These are phyloP conservation scores for Caretta caretta DNA, from an alignment of 2,113 vertebrate species.

Conservation along the genomic window DNA sequence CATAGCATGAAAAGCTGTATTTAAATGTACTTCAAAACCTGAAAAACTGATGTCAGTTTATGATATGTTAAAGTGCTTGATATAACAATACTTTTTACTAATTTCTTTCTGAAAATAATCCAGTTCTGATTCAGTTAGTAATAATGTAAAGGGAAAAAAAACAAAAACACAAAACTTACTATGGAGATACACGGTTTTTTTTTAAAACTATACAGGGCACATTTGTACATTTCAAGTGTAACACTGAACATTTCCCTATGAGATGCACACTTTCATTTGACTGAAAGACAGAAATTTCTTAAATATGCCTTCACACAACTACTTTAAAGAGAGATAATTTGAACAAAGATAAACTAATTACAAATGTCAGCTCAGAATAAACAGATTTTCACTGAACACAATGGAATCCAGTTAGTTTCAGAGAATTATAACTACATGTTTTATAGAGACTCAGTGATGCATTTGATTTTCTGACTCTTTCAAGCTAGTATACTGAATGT, in stretches of 20 bases:
- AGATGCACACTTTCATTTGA: constrained; percentile 52
- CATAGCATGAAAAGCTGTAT: constrained; percentile 85
- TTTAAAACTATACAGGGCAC: constrained; percentile 67
- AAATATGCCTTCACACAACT: background rate
- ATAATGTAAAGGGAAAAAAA: constrained; percentile 69
- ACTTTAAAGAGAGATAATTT: constrained; percentile 22
- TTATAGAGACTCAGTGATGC: constrained; percentile 42
- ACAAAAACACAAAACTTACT: constrained; percentile 57
- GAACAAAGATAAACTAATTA: constrained; percentile 47
- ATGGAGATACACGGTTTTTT: constrained; percentile 52
- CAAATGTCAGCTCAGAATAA: constrained; percentile 50
- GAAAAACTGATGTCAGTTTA: constrained; percentile 78
- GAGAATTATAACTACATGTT: constrained; percentile 60
- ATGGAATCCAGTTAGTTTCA: constrained; percentile 3
- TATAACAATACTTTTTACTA: constrained; percentile 77
- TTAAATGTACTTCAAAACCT: constrained; percentile 84
- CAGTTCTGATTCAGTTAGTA: constrained; percentile 75
- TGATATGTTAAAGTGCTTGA: constrained; percentile 86
- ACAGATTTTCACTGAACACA: constrained; percentile 27
- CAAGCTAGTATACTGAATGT: background rate
- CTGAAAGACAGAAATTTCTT: constrained; percentile 61
- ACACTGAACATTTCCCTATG: constrained; percentile 56
- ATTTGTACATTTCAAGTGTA: constrained; percentile 78
- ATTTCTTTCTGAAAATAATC: constrained; percentile 74
- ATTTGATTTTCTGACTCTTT: constrained; percentile 48